Evolutionary conservation across 2,888 invertebrate species (phyloP), one percentile per base, ranked within the genome.

Genomic region (Sialis fuliginosa): DNA sequence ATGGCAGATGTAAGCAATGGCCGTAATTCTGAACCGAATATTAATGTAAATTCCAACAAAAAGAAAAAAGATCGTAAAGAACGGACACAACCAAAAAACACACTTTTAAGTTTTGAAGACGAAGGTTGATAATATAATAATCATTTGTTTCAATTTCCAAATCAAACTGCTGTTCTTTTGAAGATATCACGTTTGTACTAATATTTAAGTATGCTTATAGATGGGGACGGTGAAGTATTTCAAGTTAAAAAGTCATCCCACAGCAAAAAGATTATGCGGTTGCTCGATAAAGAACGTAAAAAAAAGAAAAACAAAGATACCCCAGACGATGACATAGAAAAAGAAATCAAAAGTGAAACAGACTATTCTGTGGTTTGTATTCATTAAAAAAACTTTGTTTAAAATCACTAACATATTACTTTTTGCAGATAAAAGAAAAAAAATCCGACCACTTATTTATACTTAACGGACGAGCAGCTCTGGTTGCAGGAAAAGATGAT

Each of bases 181-280:
- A 35, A 35, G 8, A 35, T 35, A 35, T 35, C 8, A 3, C 35
- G 35, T 35, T 35, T 35, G n/a, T 35, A 35, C 8, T 35, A 9
- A n/a, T 35, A 35, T 9, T 35, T 35, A 8, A 35, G 12, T 44
- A 22, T 30, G 31, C 39, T 63, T 61, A 64, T 70, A 68, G 86
- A 84, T 58, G 86, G 86, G 61, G 80, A 79, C 55, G 84, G 79
- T 31, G 92, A 92, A 68, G 81, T 87, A 45, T 95, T 96, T 65
- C 86, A 92, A 74, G 88, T 96, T 45, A 92, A 90, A 64, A 95
- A 95, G 65, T 92, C 95, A 6, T 89, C 88, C 6, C 87, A 92
- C 60, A 92, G 92, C 66, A 87, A 91, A 65, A 79, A 84, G 62
- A 74, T 92, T 47, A 83, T 88, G 69, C 83, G 84, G 61, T 80